Percentiles rank a stretch among this genome's conserved stretches.
phyloP scores from a whole-genome alignment of 2,113 vertebrate species.

The Tamias sibiricus region DNA sequence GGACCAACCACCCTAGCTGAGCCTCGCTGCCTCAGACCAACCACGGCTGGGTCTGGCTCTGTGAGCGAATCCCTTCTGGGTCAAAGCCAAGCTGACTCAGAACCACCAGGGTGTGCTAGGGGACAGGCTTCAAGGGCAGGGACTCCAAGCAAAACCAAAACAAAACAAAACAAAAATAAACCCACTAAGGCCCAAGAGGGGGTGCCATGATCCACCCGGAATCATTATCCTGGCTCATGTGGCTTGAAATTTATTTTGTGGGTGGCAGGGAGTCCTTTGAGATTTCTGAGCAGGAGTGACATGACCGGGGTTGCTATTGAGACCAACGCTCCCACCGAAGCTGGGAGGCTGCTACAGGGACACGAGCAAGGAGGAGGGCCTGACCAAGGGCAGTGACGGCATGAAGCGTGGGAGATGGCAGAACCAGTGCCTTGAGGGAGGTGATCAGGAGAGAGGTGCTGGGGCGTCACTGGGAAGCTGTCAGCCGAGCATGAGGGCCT shows the following conservation, averaged over 20 bases:
- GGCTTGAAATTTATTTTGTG: background rate
- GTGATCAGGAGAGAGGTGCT: fast-evolving
- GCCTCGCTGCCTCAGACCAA: too few relatives aligned
- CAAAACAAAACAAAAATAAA: too few relatives aligned
- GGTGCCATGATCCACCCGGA: fast-evolving
- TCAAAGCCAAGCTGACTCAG: background rate
- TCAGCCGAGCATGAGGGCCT: fast-evolving
- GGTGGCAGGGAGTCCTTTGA: background rate
- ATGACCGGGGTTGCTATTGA: background rate
- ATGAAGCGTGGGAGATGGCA: background rate
- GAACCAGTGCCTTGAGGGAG: background rate
- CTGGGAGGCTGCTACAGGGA: too few relatives aligned
- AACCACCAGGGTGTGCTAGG: fast-evolving
- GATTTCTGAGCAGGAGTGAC: background rate
- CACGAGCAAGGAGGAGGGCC: background rate
- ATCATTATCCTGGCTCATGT: background rate
- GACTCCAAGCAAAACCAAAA: background rate
- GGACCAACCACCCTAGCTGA: background rate
- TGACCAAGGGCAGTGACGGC: too few relatives aligned
- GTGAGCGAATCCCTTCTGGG: background rate
- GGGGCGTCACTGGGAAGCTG: background rate
- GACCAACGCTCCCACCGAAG: background rate
- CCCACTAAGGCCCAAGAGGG: fast-evolving
- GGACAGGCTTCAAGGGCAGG: background rate
- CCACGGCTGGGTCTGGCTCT: background rate